phyloP scores from a whole-genome alignment of 2,888 invertebrate species.

The Sminthurinus aureus region DNA sequence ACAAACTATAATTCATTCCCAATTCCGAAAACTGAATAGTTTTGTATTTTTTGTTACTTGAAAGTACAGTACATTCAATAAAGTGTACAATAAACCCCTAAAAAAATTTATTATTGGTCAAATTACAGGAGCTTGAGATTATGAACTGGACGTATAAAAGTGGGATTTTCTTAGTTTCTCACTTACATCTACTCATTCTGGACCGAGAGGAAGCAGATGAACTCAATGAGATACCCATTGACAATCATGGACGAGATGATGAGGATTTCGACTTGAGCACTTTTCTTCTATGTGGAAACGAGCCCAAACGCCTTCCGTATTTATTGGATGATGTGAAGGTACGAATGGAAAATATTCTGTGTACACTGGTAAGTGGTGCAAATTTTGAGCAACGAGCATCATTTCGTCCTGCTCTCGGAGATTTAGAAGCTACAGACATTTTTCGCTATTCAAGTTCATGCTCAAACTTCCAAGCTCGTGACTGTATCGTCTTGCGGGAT shows the following conservation, averaged over 20 bases:
- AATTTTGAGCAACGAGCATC: slow-evolving; percentile 41
- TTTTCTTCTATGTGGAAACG: slow-evolving; percentile 45
- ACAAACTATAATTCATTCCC: too few relatives aligned
- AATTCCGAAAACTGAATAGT: too few relatives aligned
- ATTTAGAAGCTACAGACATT: slow-evolving; percentile 19
- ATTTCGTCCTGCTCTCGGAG: slow-evolving; percentile 40
- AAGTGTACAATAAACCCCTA: too few relatives aligned
- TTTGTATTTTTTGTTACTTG: too few relatives aligned
- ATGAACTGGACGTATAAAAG: slow-evolving; percentile 42
- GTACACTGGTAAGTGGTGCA: slow-evolving; percentile 42
- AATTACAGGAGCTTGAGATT: slow-evolving; percentile 42
- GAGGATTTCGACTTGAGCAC: not conserved
- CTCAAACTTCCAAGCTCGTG: slow-evolving; percentile 43
- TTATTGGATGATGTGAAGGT: slow-evolving; percentile 30
- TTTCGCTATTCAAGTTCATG: slow-evolving; percentile 46
- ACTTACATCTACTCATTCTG: slow-evolving; percentile 45
- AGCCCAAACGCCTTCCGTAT: slow-evolving; percentile 29
- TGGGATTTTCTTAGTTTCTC: slow-evolving; percentile 41
- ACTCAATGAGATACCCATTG: slow-evolving; percentile 31
- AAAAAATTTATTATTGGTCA: not conserved
- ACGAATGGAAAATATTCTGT: slow-evolving; percentile 44
- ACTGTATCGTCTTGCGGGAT: slow-evolving; percentile 46
- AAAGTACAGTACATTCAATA: too few relatives aligned
- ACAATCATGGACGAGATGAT: slow-evolving; percentile 17
- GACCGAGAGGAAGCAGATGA: slow-evolving; percentile 38